phyloP scores from a whole-genome alignment of 2,113 vertebrate species.

The Psettodes erumei region DNA sequence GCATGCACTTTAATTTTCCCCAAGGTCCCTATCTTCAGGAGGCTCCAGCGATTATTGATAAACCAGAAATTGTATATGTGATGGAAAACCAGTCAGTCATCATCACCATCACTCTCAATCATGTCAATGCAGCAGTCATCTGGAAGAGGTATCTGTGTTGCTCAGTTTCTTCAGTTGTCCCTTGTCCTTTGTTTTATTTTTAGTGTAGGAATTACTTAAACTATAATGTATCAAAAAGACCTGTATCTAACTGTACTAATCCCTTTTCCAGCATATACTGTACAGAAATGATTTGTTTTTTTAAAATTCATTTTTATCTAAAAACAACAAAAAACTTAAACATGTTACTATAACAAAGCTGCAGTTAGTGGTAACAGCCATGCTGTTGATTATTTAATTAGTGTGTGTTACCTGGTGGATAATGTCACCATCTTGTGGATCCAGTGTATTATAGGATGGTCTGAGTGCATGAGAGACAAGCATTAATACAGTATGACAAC shows the following conservation, averaged over 20 bases:
- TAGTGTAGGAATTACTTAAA: not conserved
- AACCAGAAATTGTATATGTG: slow-evolving; percentile 90
- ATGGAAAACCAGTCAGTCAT: slow-evolving; percentile 92
- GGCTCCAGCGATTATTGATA: slow-evolving; percentile 89
- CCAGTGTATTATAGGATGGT: not conserved
- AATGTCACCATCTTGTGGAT: not conserved
- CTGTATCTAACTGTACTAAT: too few species aligned
- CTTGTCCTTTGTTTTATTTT: not conserved
- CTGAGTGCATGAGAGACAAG: not conserved
- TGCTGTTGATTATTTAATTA: not conserved
- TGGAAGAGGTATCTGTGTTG: slow-evolving; percentile 91
- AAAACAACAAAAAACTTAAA: slow-evolving; percentile 1
- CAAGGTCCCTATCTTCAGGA: slow-evolving; percentile 91
- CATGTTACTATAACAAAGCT: not conserved
- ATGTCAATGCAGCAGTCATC: slow-evolving; percentile 88
- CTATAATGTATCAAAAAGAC: not conserved
- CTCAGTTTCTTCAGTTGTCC: too few species aligned
- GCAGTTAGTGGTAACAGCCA: not conserved
- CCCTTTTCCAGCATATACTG: not conserved
- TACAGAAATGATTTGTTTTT: not conserved
- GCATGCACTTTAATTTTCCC: slow-evolving; percentile 22
- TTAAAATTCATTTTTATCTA: not conserved
- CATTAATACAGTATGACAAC: slow-evolving; percentile 29
- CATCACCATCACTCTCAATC: slow-evolving; percentile 91
- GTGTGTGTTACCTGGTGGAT: not conserved